Conservation (phyloP, 2,888 invertebrate genomes). For the Pimpla rufipes region DNA sequence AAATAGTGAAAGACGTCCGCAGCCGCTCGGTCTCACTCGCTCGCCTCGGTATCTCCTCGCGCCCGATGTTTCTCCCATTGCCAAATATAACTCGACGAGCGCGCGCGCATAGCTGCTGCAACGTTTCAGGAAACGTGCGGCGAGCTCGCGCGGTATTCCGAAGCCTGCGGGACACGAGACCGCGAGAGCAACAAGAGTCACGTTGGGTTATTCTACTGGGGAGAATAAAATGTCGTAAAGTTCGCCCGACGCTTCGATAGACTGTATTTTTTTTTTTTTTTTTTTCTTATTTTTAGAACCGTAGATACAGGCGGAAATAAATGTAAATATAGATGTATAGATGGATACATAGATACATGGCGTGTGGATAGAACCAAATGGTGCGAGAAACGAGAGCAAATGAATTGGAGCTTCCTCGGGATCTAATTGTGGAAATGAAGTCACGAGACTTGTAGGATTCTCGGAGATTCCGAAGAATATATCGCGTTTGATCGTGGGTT, state of each 20-base stretch:
- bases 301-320: constrained; percentile 7
- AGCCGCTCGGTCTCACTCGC: constrained; percentile 42
- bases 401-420: constrained; percentile 55
- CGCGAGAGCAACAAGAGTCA: no score
- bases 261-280: constrained; percentile 25
- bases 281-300: constrained; percentile 55
- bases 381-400: constrained; percentile 61
- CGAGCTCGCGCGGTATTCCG: not conserved
- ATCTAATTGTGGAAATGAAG: constrained; percentile 67
- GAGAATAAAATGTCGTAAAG: constrained; percentile 53
- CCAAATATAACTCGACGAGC: constrained; percentile 70
- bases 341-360: not conserved
- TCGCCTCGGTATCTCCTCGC: constrained; percentile 51
- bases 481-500: not conserved
- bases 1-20: constrained; percentile 66
- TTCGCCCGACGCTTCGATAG: constrained; percentile 52
- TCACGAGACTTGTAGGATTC: constrained; percentile 26
- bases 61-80: constrained; percentile 64
- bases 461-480: constrained; percentile 11
- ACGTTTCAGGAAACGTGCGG: constrained; percentile 68
- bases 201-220: constrained; percentile 2
- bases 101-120: constrained; percentile 44
- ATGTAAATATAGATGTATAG: not conserved
- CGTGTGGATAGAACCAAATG: not conserved
- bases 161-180: not conserved